Base-by-base conservation (phyloP, 1,140 invertebrate genomes). In the Drosophila ficusphila region DNA sequence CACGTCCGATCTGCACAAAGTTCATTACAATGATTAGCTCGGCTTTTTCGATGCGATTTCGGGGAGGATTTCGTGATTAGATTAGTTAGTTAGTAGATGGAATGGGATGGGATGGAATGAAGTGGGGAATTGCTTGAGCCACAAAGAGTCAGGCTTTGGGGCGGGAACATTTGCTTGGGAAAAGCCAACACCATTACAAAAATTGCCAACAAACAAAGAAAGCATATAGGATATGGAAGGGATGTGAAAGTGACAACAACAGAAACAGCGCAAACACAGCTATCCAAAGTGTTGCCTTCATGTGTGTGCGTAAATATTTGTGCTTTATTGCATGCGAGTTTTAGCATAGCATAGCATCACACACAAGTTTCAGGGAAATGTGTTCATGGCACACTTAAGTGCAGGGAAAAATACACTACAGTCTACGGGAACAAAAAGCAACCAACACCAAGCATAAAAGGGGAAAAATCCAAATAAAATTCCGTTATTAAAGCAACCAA, bases 1-100 rank as follows among this genome's bases (percentile, higher is more conserved):
- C 96, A 97, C 3, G 96, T 97, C 79, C 95, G 95, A 93, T 97
- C 96, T 97, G 56, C 25, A 49, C 27, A 14, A 25, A 41, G 54
- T 21, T 23, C 11, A 41, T 14, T 33, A 8, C 12, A n/a, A 42
- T 31, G 1, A 74, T 65, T 46, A 65, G 44, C 39, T 14, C 0
- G 29, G 11, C n/a, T 21, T 36, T 18, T 16, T 23, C 6, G 2
- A 33, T 16, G 23, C 14, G 6, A 23, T 52, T 51, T 16, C 27
- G 39, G 14, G 60, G 64, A 79, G 76, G 64, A 69, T 58, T 75
- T 29, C 25, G 3, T 42, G 39, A 41, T 29, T 31, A n/a, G 34
- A 27, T 14, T 53, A 19, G 34, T 49, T 51, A 79, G 44, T 39
- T 38, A 21, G 67, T 53, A 49, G 23, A 34, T 64, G 69, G 47